These are phyloP conservation scores for Sarcophaga bullata DNA, from an alignment of 1,140 invertebrate species.

Conservation along the genomic window DNA sequence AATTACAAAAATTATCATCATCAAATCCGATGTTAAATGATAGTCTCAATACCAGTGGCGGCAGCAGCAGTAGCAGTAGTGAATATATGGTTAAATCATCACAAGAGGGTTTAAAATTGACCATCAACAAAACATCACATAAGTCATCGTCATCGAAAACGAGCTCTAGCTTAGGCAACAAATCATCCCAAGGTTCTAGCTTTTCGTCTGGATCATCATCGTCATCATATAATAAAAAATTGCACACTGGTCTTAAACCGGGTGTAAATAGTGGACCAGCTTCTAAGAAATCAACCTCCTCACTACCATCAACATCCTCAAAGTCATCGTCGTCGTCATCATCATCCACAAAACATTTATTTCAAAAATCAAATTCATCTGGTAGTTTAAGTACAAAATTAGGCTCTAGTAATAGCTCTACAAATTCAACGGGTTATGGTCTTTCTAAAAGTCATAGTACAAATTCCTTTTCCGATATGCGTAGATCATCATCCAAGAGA, in stretches of 20 bases:
- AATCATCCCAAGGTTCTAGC: background rate
- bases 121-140: conserved; percentile 83
- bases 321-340: conserved; percentile 44
- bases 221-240: conserved; percentile 57
- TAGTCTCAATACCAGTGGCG: conserved; percentile 4
- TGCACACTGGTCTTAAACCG: conserved; percentile 84
- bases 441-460: conserved; percentile 61
- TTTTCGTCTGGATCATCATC: conserved; percentile 40
- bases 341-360: conserved; percentile 55
- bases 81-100: conserved; percentile 89
- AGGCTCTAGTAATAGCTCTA: conserved; percentile 42
- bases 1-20: background rate
- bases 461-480: conserved; percentile 54
- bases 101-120: conserved; percentile 85
- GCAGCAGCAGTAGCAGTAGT: conserved; percentile 46
- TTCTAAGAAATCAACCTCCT: conserved; percentile 51
- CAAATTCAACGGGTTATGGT: conserved; percentile 46
- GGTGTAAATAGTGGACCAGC: conserved; percentile 71
- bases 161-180: background rate
- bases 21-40: background rate
- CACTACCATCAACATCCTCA: conserved; percentile 41
- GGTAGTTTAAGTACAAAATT: conserved; percentile 58
- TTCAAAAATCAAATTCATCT: conserved; percentile 61
- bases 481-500: background rate
- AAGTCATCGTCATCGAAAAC: conserved; percentile 6